Base-by-base conservation (phyloP, 2,113 vertebrate species). In the Halichoeres trimaculatus region DNA sequence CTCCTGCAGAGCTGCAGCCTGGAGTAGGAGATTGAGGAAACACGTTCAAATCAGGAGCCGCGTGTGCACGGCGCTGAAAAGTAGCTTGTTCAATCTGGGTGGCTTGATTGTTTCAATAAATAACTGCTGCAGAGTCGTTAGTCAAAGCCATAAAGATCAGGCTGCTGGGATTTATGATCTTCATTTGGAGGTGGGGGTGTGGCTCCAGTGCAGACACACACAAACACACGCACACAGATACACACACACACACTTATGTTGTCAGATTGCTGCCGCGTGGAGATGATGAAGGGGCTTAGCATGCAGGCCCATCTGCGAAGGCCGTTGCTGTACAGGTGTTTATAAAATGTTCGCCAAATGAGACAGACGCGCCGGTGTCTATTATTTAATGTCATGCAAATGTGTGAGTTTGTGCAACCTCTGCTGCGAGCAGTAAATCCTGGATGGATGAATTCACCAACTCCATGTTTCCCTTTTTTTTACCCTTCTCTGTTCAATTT, bases 51-150 rank as follows among this genome's bases (percentile, higher is more conserved):
- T 19, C 34, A 47, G 72, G 43, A 30, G 41, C 36, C 14, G 41
- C 30, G 5, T 72, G 58, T 53, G 62, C 70, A 58, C 34, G 1
- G 59, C 52, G 40, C 71, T 80, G 50, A 67, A 76, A 85, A 88
- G 85, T 86, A 79, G 71, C 86, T 90, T 85, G 88, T 91, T 92
- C 87, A 87, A 73, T 89, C 83, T 84, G 80, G 78, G 70, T 81
- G 80, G 68, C 70, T 85, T 80, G 85, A 92, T 92, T 89, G 90
- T 90, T 92, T 89, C 85, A 90, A 91, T 93, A 90, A 92, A 91
- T 91, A 90, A 90, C 85, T 65, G 72, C 72, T 72, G 80, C 82
- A 82, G 67, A 86, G 76, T 89, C 87, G 63, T 92, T 90, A 91
- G 80, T 90, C 80, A 90, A 77, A 81, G 82, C 85, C 81, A 88